These are phyloP conservation scores for Pheosia tremula DNA, from an alignment of 2,888 invertebrate species.

Conservation along the genomic window DNA sequence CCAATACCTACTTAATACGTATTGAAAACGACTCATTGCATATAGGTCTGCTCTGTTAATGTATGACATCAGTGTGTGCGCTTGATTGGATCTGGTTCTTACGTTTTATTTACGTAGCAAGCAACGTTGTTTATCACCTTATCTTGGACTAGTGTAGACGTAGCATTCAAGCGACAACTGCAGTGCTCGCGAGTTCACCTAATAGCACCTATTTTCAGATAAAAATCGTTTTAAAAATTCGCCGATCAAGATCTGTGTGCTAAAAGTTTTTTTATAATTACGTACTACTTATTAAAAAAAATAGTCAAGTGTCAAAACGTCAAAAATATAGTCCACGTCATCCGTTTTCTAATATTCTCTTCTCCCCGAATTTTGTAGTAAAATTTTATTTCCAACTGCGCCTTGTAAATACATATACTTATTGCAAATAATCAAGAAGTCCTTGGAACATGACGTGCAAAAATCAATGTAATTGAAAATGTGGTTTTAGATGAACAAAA, in stretches of 20 bases:
- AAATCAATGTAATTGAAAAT: neutral
- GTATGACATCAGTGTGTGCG: constrained; percentile 22
- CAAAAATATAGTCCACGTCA: constrained; percentile 3
- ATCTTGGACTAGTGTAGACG: constrained; percentile 36
- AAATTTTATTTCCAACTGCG: too few relatives aligned
- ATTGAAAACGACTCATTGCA: constrained; percentile 6
- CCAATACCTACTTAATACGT: neutral
- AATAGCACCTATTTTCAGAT: constrained; percentile 20
- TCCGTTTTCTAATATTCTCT: too few relatives aligned
- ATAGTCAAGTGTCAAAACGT: constrained; percentile 9
- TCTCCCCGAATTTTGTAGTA: too few relatives aligned
- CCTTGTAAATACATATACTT: too few relatives aligned
- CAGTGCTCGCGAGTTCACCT: constrained; percentile 36
- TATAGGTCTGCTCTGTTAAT: constrained; percentile 12
- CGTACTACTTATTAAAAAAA: neutral
- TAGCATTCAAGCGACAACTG: constrained; percentile 44
- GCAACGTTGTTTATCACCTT: constrained; percentile 36
- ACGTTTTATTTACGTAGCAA: constrained; percentile 36
- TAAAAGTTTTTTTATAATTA: neutral
- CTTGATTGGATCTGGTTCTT: constrained; percentile 22
- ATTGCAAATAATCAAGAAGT: too few relatives aligned
- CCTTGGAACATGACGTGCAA: neutral
- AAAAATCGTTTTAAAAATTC: constrained; percentile 18
- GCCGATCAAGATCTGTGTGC: constrained; percentile 8
- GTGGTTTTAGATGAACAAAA: constrained; percentile 8